A percentile compares a stretch with the other conserved stretches of the same genome.
Conservation (phyloP, 2,888 invertebrate genomes). For the Globia sparganii region DNA sequence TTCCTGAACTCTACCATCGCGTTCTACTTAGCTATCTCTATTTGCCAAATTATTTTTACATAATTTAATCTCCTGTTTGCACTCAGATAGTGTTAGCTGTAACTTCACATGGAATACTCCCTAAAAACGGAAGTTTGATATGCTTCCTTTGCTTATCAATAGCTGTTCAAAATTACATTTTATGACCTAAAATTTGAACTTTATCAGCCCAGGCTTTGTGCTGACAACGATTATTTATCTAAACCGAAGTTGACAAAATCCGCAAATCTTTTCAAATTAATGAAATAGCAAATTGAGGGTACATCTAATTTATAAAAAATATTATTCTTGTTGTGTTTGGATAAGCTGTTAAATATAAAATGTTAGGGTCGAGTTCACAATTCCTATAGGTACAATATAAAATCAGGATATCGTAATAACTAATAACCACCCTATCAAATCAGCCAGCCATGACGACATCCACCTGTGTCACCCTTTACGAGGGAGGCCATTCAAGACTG, state of each 20-base stretch:
- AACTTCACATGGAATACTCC: conserved; percentile 18
- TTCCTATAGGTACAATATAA: neutral
- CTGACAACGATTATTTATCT: conserved; percentile 24
- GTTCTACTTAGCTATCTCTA: conserved; percentile 13
- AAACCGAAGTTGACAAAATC: neutral
- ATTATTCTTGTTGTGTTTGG: too few species aligned
- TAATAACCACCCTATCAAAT: neutral
- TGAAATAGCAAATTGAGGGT: neutral
- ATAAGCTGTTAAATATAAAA: too few species aligned
- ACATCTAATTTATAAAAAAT: neutral
- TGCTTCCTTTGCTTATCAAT: conserved; percentile 56
- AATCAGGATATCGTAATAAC: conserved; percentile 11
- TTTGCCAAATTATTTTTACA: conserved; percentile 36
- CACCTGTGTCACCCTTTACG: conserved; percentile 36
- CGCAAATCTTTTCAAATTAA: neutral
- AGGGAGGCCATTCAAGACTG: conserved; percentile 45
- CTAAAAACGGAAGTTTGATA: conserved; percentile 61
- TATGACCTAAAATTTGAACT: conserved; percentile 60
- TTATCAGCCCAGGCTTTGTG: conserved; percentile 46
- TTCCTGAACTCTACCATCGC: conserved; percentile 2
- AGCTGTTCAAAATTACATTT: conserved; percentile 44
- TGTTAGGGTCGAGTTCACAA: neutral
- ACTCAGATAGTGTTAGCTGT: conserved; percentile 45
- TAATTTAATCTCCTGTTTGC: conserved; percentile 42
- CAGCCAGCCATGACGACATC: conserved; percentile 21